Conservation (phyloP, 1,140 invertebrate genomes). For the Hylaeus anthracinus region DNA sequence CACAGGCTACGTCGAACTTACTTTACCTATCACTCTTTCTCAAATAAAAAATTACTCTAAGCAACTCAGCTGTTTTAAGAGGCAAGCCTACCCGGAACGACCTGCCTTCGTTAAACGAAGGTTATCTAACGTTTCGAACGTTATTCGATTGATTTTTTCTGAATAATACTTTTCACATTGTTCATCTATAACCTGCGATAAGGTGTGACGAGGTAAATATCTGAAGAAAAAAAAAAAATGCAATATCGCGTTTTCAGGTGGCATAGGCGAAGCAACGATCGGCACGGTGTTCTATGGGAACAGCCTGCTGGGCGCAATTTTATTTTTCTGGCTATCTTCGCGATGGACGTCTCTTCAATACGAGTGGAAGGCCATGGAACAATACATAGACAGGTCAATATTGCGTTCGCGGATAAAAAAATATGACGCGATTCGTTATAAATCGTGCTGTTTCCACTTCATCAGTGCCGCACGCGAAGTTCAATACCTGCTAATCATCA, state of each 20-base stretch:
- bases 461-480: conserved; percentile 14
- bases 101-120: too few relatives aligned
- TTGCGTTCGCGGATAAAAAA: background rate
- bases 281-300: conserved; percentile 81
- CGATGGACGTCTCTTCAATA: conserved; percentile 75
- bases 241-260: conserved; percentile 69
- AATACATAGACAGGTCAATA: conserved; percentile 74
- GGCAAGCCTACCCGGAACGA: too few relatives aligned
- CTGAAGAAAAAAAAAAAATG: too few relatives aligned
- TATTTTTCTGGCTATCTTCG: conserved; percentile 77
- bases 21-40: too few relatives aligned
- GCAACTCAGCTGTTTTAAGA: too few relatives aligned
- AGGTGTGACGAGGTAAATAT: too few relatives aligned
- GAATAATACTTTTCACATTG: too few relatives aligned
- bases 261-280: conserved; percentile 77
- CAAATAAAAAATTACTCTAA: too few relatives aligned
- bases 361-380: conserved; percentile 78
- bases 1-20: too few relatives aligned
- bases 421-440: background rate
- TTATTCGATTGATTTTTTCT: too few relatives aligned
- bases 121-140: too few relatives aligned
- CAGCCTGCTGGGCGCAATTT: conserved; percentile 71
- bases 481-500: background rate
- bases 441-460: conserved; percentile 13
- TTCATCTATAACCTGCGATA: background rate